Base-by-base conservation (phyloP, 2,888 invertebrate genomes). In the Pachycephus smyrnensis region DNA sequence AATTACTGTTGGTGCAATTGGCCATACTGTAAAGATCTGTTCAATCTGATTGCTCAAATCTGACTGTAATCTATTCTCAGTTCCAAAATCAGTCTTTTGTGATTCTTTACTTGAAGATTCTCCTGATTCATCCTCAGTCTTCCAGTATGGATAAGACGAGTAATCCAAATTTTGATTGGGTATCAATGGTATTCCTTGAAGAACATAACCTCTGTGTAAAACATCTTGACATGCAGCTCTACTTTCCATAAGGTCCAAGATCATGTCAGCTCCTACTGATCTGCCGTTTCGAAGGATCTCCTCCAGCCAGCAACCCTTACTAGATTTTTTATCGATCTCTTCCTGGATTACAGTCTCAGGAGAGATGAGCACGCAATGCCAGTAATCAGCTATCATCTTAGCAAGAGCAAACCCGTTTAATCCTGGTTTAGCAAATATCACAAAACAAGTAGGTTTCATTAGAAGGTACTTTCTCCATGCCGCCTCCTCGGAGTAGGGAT, bases 151-250 rank as follows among this genome's bases (percentile, higher is more conserved):
- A 33, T 82, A 82, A 6, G 81, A 82, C 15, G 83, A 81, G 30
- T 82, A 81, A 77, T 88, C 83, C 77, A 91, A 89, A 23, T 77
- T 77, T 77, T 89, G 86, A 75, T 93, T 92, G 3, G 93, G 92
- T n/a, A 95, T 92, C 68, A 95, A 88, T 32, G 95, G 95, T 80
- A 95, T 90, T 11, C 95, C 95, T 79, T 94, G 94, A 82, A 95
- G 89, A 3, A 95, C 92, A 92, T 94, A 95, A 12, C 95, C 95
- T 86, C 94, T 92, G 85, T 95, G 94, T 84, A 91, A 88, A 30
- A 94, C 92, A 36, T 92, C 92, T 78, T 92, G 92, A 32, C 93
- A 92, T 74, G 92, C 89, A 1, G 94, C 82, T 85, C 94, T 93
- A 76, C 90, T 90, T 82, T 93, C 92, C 15, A 95, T 88, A 32